Evolutionary conservation across 1,140 invertebrate genomes (phyloP).

Genomic region (Centruroides sculpturatus): DNA sequence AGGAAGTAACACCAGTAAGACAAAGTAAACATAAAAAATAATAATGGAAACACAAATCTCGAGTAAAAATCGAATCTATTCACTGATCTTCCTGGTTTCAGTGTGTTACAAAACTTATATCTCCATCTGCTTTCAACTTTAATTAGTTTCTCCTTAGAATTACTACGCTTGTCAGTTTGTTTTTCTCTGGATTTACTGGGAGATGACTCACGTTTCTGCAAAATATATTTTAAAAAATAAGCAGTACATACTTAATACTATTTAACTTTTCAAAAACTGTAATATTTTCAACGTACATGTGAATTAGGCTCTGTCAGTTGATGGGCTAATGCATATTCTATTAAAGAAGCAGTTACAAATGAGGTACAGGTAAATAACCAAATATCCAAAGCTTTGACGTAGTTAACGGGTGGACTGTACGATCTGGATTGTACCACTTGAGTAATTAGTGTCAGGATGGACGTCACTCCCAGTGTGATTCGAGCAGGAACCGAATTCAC

Average conservation of each 20-base stretch:
- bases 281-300: background rate
- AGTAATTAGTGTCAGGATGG: slow-evolving; percentile 29
- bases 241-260: background rate
- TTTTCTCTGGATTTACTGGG: no score
- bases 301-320: background rate
- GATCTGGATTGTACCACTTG: slow-evolving; percentile 1
- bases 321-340: background rate
- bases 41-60: no score
- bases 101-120: no score
- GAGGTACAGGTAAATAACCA: background rate
- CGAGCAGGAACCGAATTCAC: slow-evolving; percentile 22
- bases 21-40: no score
- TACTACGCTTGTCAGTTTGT: no score
- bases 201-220: no score
- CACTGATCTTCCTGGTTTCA: no score
- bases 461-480: slow-evolving; percentile 25
- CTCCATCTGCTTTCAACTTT: no score
- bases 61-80: no score
- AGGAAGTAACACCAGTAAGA: no score
- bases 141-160: no score
- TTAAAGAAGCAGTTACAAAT: background rate
- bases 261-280: background rate
- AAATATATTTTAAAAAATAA: background rate
- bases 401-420: background rate
- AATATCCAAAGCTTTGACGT: background rate